These are phyloP conservation scores for Meloidogyne exigua DNA, from an alignment of 1,140 invertebrate genomes.

Conservation along the genomic window DNA sequence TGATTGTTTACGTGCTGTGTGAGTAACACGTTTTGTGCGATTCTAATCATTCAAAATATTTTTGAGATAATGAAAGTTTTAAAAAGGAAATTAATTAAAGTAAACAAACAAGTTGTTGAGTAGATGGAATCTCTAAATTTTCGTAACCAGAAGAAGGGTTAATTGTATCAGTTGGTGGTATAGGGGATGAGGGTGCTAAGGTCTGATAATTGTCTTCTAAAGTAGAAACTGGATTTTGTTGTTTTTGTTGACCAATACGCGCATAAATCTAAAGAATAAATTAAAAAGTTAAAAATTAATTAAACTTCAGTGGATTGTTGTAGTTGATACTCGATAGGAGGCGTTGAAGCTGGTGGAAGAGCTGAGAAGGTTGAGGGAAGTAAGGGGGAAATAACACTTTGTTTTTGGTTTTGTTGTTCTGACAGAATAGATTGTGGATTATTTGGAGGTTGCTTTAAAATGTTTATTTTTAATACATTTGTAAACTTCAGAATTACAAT, in stretches of 20 bases:
- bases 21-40: neutral
- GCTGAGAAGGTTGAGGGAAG: neutral
- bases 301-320: neutral
- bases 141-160: neutral
- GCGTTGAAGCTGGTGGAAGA: neutral
- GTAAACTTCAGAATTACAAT: no score
- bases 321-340: neutral
- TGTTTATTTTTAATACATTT: no score
- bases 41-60: neutral
- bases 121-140: neutral
- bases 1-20: neutral
- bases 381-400: neutral
- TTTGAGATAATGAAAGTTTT: neutral
- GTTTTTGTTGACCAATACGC: neutral
- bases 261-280: neutral
- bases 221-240: neutral
- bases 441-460: neutral
- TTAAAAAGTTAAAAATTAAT: neutral
- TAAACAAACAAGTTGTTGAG: neutral
- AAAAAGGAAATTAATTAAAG: no score
- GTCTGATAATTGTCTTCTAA: neutral
- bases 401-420: neutral
- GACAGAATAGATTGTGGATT: neutral
- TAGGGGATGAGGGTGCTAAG: neutral
- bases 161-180: neutral